These are phyloP conservation scores for Crossocerus cetratus DNA, from an alignment of 2,888 invertebrate genomes.

Conservation along the genomic window DNA sequence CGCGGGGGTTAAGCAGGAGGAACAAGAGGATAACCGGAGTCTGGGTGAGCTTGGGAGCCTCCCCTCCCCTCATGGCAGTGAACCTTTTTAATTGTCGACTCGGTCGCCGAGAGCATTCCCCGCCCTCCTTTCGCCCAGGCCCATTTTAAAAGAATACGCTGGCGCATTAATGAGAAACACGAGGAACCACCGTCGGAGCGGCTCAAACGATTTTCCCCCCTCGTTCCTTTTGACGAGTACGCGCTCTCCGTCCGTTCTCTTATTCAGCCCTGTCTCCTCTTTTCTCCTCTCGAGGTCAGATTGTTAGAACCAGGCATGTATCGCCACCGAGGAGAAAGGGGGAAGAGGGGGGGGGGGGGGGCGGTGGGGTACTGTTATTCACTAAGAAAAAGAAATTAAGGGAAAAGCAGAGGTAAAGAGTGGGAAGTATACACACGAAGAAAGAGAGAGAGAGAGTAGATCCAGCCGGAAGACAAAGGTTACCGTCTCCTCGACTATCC, in stretches of 20 bases:
- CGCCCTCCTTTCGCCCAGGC: background rate
- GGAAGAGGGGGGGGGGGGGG: background rate
- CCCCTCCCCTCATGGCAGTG: background rate
- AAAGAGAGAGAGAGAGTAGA: background rate
- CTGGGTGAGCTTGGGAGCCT: no score
- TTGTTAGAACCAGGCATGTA: slow-evolving; percentile 16
- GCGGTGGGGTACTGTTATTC: slow-evolving; percentile 9
- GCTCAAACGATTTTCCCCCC: background rate
- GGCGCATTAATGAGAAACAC: slow-evolving; percentile 50
- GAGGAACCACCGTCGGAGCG: slow-evolving; percentile 17
- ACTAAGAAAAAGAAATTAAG: background rate
- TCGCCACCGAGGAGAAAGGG: slow-evolving; percentile 12
- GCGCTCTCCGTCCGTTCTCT: slow-evolving; percentile 3
- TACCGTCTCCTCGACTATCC: background rate
- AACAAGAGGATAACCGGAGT: background rate
- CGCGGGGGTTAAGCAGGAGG: no score
- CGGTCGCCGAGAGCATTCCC: slow-evolving; percentile 6
- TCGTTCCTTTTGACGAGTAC: no score
- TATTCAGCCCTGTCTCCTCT: background rate
- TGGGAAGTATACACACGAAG: no score
- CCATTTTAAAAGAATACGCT: slow-evolving; percentile 45
- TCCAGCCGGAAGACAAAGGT: slow-evolving; percentile 10
- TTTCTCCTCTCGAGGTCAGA: slow-evolving; percentile 5
- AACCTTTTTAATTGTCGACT: slow-evolving; percentile 42
- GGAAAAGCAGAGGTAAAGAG: no score